Percentiles rank a stretch among this genome's conserved stretches.
Conservation (phyloP, 2,888 invertebrate genomes). For the Anthoptus insignis region DNA sequence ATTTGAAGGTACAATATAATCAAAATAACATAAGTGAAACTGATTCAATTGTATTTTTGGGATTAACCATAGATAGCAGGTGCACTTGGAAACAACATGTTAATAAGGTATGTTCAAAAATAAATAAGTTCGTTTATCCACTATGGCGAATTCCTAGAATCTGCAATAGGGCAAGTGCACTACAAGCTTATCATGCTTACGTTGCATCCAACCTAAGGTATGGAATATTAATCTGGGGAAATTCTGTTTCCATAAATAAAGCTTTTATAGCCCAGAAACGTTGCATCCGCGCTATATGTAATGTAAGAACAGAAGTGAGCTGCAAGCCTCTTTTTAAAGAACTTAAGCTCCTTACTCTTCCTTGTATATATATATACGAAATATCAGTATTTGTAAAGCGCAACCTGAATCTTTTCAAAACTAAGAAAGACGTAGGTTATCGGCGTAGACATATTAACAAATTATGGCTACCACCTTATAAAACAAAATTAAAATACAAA, state of each 20-base stretch:
- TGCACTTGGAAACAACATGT: background rate
- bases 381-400: background rate
- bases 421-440: background rate
- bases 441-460: background rate
- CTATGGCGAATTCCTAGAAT: background rate
- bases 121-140: background rate
- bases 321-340: background rate
- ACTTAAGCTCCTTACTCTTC: background rate
- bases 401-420: background rate
- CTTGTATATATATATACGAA: background rate
- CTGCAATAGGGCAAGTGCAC: background rate
- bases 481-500: background rate
- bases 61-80: background rate
- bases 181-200: slow-evolving; percentile 5
- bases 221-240: slow-evolving; percentile 1
- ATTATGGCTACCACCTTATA: background rate
- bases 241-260: background rate
- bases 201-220: background rate
- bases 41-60: background rate
- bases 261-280: background rate
- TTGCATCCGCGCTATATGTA: background rate
- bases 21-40: background rate
- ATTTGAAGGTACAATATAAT: background rate
- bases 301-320: background rate
- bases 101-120: background rate